These are phyloP conservation scores for Pyrrhosoma nymphula DNA, from an alignment of 2,888 invertebrate species.

Conservation along the genomic window DNA sequence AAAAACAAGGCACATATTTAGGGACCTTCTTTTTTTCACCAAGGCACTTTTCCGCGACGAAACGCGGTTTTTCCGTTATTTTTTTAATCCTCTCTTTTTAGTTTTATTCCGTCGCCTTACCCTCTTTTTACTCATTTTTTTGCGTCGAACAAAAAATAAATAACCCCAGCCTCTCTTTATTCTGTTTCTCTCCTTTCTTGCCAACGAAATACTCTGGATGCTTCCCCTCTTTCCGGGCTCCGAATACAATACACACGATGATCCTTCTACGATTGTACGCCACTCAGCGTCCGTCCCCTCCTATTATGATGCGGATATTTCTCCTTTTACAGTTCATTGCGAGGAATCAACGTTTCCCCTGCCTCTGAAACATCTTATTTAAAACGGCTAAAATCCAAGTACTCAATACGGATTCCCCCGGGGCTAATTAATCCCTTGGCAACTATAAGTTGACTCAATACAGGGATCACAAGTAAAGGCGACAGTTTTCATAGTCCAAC, in stretches of 20 bases:
- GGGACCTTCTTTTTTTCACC: neutral
- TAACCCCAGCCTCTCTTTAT: neutral
- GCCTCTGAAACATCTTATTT: neutral
- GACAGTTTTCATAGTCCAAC: too few species aligned
- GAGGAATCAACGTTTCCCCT: neutral
- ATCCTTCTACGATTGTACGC: neutral
- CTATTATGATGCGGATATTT: too few species aligned
- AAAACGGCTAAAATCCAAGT: too few species aligned
- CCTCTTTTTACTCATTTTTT: neutral
- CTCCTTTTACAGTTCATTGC: too few species aligned
- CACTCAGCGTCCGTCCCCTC: neutral
- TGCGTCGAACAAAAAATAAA: neutral
- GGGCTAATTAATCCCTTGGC: neutral
- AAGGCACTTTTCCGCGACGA: neutral
- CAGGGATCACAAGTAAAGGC: too few species aligned
- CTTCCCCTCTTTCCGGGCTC: neutral
- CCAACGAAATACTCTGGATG: neutral
- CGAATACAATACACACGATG: neutral
- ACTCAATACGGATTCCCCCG: too few species aligned
- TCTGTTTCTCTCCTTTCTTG: neutral
- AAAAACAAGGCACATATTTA: neutral
- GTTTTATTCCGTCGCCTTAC: neutral
- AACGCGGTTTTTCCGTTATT: neutral
- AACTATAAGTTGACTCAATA: too few species aligned
- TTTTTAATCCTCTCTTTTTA: neutral